phyloP scores from a whole-genome alignment of 2,888 invertebrate genomes.

The Tiliacea citrago region DNA sequence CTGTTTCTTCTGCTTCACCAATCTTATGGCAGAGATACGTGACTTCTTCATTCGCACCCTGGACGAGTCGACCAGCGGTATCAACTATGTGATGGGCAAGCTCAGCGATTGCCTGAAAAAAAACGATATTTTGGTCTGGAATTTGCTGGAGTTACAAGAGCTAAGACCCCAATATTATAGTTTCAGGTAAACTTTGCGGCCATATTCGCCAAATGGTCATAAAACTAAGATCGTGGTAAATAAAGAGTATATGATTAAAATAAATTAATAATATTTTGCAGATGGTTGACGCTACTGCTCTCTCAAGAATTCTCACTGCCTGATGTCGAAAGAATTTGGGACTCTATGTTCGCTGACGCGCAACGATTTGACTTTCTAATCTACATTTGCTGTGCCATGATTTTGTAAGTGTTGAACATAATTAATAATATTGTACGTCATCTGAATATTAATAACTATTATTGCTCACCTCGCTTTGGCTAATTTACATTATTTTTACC shows the following conservation, averaged over 20 bases:
- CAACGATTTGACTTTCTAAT: constrained; percentile 97
- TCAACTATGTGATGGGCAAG: constrained; percentile 96
- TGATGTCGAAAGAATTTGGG: constrained; percentile 99
- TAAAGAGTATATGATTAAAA: not conserved
- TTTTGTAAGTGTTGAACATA: constrained; percentile 93
- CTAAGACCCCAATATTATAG: constrained; percentile 99
- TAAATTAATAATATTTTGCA: constrained; percentile 79
- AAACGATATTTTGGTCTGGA: constrained; percentile 95
- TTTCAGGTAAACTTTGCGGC: constrained; percentile 92
- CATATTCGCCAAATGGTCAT: not conserved
- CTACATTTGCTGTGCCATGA: constrained; percentile 99
- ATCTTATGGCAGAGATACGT: constrained; percentile 99
- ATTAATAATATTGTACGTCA: not conserved
- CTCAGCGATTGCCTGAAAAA: constrained; percentile 94
- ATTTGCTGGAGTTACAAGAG: constrained; percentile 95
- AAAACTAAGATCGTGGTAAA: not conserved
- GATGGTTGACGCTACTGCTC: constrained; percentile 98
- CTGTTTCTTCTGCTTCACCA: constrained; percentile 99
- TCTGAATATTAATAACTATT: not conserved
- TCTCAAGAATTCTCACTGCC: constrained; percentile 99
- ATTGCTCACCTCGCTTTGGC: not conserved
- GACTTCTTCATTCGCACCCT: constrained; percentile 99
- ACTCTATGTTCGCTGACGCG: constrained; percentile 97
- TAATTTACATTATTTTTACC: constrained; percentile 58
- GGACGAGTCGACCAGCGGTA: constrained; percentile 98